These are phyloP conservation scores for Strix occidentalis DNA, from an alignment of 2,797 vertebrate genomes.

Conservation along the genomic window DNA sequence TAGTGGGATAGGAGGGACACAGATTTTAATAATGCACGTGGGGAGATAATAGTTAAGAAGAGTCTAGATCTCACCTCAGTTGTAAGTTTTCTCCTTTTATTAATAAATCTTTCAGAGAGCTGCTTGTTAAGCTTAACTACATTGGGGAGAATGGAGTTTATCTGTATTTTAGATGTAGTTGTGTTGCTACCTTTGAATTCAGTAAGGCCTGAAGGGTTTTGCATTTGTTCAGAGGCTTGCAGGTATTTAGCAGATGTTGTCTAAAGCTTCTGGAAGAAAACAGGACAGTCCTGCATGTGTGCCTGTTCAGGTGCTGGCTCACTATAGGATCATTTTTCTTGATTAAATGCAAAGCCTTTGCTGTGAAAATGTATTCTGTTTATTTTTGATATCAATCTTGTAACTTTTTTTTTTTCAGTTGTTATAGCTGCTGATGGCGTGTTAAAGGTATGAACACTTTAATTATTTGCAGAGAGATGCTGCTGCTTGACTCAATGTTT, in stretches of 20 bases:
- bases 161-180: background rate
- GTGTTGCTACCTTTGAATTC: background rate
- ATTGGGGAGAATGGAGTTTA: background rate
- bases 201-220: background rate
- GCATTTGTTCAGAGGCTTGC: background rate
- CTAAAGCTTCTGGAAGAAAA: background rate
- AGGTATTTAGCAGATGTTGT: background rate
- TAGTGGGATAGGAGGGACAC: background rate
- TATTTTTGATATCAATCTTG: background rate
- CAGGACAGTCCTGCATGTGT: background rate
- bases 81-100: background rate
- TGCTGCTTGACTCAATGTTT: background rate
- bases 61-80: background rate
- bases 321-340: background rate
- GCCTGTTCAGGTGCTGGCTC: background rate
- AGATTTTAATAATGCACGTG: background rate
- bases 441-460: conserved; percentile 85
- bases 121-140: background rate
- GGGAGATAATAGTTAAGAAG: background rate
- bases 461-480: background rate
- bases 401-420: conserved; percentile 80
- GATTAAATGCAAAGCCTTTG: background rate
- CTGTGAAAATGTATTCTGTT: background rate
- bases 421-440: conserved; percentile 91
- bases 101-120: background rate